A percentile compares a stretch with the other conserved stretches of the same genome.
phyloP scores from a whole-genome alignment of 2,797 vertebrate genomes.

The Etheostoma perlongum region DNA sequence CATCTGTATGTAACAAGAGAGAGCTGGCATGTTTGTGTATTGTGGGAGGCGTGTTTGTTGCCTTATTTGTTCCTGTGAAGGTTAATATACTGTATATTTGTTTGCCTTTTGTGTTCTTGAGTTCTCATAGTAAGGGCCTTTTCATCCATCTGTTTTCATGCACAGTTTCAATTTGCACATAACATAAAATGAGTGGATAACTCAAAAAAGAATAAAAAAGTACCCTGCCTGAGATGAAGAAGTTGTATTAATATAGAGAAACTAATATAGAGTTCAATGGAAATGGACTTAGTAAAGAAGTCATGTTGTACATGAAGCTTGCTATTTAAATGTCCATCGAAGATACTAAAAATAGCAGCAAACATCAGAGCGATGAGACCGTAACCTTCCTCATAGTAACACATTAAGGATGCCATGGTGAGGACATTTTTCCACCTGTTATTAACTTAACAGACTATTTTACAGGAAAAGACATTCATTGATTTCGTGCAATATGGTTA shows the following conservation, averaged over 20 bases:
- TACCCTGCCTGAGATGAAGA: too few species aligned
- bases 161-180: not conserved
- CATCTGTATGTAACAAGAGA: conserved; percentile 67
- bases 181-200: not conserved
- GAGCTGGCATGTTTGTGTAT: conserved; percentile 63
- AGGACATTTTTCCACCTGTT: too few species aligned
- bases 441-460: too few species aligned
- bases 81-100: not conserved
- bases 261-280: too few species aligned
- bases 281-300: not conserved
- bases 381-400: not conserved
- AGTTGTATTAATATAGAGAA: too few species aligned
- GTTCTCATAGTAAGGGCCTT: too few species aligned
- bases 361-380: not conserved
- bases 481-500: too few species aligned
- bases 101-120: not conserved
- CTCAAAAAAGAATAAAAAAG: not conserved
- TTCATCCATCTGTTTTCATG: not conserved
- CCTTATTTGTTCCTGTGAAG: conserved; percentile 3
- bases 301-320: not conserved
- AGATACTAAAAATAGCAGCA: not conserved
- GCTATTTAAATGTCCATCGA: not conserved
- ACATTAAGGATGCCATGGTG: too few species aligned
- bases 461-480: too few species aligned
- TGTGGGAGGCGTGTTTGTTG: conserved; percentile 48